These are phyloP conservation scores for Athene noctua DNA, from an alignment of 2,113 vertebrate genomes.

Conservation along the genomic window DNA sequence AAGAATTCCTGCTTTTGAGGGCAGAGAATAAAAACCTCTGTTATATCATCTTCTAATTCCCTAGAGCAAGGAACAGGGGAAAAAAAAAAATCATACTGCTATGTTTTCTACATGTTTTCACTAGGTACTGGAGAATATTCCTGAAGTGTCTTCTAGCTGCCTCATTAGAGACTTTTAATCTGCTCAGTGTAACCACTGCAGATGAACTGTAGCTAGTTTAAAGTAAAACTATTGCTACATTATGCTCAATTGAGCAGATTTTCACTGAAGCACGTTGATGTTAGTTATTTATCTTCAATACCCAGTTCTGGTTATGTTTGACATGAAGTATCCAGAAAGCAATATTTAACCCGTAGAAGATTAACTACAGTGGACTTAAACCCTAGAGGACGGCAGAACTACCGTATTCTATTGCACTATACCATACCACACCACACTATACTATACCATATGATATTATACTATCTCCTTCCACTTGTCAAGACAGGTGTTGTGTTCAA, in stretches of 20 bases:
- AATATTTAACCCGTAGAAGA: not conserved
- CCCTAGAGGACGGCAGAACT: not conserved
- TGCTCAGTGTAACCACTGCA: not conserved
- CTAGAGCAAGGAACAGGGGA: not conserved
- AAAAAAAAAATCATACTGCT: not conserved
- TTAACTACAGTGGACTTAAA: not conserved
- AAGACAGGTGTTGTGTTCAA: not conserved
- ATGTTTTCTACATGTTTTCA: slow-evolving; percentile 32
- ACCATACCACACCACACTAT: no score
- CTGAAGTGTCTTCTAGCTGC: slow-evolving; percentile 18
- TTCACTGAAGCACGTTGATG: not conserved
- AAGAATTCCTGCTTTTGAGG: not conserved
- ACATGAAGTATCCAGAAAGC: not conserved
- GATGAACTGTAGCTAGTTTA: not conserved
- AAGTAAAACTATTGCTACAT: not conserved
- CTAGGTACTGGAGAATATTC: slow-evolving; percentile 28
- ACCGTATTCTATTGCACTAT: not conserved
- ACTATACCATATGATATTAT: accelerated
- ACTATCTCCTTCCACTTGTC: not conserved
- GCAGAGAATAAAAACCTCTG: not conserved
- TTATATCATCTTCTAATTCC: slow-evolving; percentile 44
- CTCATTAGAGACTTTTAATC: not conserved
- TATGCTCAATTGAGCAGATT: not conserved
- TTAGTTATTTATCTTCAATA: not conserved
- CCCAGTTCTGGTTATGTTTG: not conserved